These are phyloP conservation scores for Aurelia sp. DNA, from an alignment of 30 jellyfish, hydroid and myxozoan genomes.

Conservation along the genomic window DNA sequence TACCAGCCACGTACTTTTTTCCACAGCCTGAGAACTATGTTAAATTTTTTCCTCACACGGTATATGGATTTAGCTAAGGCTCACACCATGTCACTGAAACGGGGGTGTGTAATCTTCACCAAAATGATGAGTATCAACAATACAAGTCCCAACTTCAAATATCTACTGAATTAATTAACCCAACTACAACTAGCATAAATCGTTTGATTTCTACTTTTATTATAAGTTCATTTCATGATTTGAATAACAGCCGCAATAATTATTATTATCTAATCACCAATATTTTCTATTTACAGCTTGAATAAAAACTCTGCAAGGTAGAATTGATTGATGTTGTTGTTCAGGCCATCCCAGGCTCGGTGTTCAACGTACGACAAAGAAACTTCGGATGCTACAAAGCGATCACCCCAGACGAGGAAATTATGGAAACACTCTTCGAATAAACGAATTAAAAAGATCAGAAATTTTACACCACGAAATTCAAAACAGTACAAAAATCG, in stretches of 20 bases:
- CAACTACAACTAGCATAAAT: background rate
- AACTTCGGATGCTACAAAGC: background rate
- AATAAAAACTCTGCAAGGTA: constrained; percentile 39
- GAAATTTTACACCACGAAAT: too few species aligned
- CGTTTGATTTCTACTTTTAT: background rate
- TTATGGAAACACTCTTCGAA: too few species aligned
- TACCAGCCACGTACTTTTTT: too few species aligned
- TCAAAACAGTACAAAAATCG: too few species aligned
- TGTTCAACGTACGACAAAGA: background rate
- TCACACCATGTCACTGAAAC: background rate
- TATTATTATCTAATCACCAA: constrained; percentile 49
- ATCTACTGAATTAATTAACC: constrained; percentile 10
- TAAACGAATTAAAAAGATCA: too few species aligned
- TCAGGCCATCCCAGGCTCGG: background rate
- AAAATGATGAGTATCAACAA: constrained; percentile 8
- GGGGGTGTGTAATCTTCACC: background rate
- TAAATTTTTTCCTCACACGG: too few species aligned
- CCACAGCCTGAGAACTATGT: too few species aligned
- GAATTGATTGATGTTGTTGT: background rate
- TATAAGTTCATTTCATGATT: constrained; percentile 44
- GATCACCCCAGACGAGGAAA: too few species aligned
- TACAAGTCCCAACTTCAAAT: constrained; percentile 1
- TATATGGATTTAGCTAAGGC: too few species aligned
- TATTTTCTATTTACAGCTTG: constrained; percentile 38
- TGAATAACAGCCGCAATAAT: constrained; percentile 18